Evolutionary conservation across 2,113 vertebrate species (phyloP).

Genomic region (Colossoma macropomum): DNA sequence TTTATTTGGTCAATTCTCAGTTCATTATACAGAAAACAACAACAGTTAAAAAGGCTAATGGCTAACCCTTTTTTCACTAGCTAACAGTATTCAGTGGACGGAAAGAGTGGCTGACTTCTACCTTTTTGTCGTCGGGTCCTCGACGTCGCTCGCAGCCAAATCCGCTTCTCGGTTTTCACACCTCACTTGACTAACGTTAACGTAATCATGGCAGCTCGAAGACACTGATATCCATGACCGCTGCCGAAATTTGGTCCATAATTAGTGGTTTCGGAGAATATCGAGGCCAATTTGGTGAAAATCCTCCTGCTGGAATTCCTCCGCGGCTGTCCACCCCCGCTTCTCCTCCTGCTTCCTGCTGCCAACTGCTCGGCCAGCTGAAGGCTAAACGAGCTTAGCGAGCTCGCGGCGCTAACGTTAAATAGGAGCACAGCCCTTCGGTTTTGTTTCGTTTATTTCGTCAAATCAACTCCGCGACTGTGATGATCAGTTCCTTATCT

Average conservation of each 20-base stretch:
- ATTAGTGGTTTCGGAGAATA: not conserved
- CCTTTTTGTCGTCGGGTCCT: conserved; percentile 16
- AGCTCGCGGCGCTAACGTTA: not conserved
- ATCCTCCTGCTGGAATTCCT: not conserved
- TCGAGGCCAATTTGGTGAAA: not conserved
- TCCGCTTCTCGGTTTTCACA: not conserved
- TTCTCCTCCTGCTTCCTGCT: conserved; percentile 14
- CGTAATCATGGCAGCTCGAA: not conserved
- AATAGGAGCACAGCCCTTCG: not conserved
- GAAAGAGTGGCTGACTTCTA: conserved; percentile 10
- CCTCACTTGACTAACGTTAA: not conserved
- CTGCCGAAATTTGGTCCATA: not conserved
- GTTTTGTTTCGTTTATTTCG: too few species aligned
- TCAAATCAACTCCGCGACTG: not conserved
- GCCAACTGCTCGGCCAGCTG: not conserved
- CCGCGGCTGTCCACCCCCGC: conserved; percentile 30
- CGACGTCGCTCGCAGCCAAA: conserved; percentile 13
- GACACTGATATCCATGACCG: not conserved
- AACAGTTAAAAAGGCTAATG: not conserved
- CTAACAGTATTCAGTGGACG: not conserved
- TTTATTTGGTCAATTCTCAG: not conserved
- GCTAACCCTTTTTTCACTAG: not conserved
- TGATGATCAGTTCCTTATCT: not conserved
- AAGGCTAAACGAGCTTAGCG: not conserved
- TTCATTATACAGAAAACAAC: too few species aligned